Evolutionary conservation across 2,888 invertebrate genomes (phyloP).

Genomic region (Yponomeuta cagnagella): DNA sequence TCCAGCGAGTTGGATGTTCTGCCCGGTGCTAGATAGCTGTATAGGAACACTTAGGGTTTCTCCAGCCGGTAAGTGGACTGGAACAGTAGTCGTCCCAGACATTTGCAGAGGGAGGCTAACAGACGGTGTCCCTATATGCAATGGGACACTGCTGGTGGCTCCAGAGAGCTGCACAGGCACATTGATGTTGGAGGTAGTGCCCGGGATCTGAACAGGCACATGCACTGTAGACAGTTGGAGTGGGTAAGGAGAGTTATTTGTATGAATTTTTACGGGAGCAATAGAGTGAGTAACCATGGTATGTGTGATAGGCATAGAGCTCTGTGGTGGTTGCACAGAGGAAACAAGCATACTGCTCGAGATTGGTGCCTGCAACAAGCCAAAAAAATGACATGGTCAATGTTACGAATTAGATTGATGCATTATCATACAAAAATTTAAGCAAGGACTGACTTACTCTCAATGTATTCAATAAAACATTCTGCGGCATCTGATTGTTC

Average conservation of each 20-base stretch:
- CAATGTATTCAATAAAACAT: conserved; percentile 66
- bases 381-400: conserved; percentile 42
- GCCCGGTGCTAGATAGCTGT: conserved; percentile 51
- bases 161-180: conserved; percentile 66
- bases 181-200: conserved; percentile 63
- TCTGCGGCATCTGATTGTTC: conserved; percentile 55
- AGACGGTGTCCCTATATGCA: conserved; percentile 51
- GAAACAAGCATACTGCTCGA: conserved; percentile 71
- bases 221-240: conserved; percentile 65
- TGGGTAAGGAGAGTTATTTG: conserved; percentile 56
- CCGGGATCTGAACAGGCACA: conserved; percentile 68
- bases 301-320: conserved; percentile 62
- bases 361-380: conserved; percentile 62
- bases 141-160: conserved; percentile 50
- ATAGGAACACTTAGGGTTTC: conserved; percentile 66
- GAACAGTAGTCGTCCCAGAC: conserved; percentile 56
- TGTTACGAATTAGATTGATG: conserved; percentile 7
- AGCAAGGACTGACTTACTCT: conserved; percentile 48
- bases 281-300: conserved; percentile 63
- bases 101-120: conserved; percentile 65
- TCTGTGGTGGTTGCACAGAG: conserved; percentile 64
- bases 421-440: not conserved
- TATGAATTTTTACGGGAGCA: conserved; percentile 64
- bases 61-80: conserved; percentile 61
- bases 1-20: conserved; percentile 55